A percentile compares a stretch with the other conserved stretches of the same genome.
Evolutionary conservation across 2,888 invertebrate species (phyloP).

Genomic region (Rugalucina vietnamica): DNA sequence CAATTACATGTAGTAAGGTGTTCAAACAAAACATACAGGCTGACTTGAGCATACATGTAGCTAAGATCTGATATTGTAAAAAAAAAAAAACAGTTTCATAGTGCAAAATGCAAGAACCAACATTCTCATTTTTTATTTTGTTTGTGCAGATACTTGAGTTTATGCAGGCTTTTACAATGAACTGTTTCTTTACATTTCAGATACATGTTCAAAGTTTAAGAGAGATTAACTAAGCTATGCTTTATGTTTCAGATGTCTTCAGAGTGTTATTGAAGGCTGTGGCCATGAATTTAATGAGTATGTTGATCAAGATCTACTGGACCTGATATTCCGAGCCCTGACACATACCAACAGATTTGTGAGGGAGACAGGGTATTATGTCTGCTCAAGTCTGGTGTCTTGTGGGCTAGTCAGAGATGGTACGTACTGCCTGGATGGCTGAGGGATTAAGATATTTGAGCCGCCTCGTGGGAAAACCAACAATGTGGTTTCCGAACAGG

Average conservation of each 20-base stretch:
- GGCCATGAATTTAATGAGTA: conserved; percentile 83
- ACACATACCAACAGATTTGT: conserved; percentile 86
- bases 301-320: conserved; percentile 84
- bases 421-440: too few species aligned
- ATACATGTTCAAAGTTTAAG: not conserved
- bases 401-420: conserved; percentile 79
- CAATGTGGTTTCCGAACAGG: too few species aligned
- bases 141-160: not conserved
- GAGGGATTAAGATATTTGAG: too few species aligned
- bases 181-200: not conserved
- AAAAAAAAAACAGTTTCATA: too few species aligned
- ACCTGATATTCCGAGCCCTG: conserved; percentile 84
- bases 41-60: too few species aligned
- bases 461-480: too few species aligned
- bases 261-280: conserved; percentile 85
- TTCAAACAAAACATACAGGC: too few species aligned
- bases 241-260: conserved; percentile 82
- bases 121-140: too few species aligned
- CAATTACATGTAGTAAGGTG: too few species aligned
- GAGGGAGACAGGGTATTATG: conserved; percentile 85
- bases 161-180: not conserved
- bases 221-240: not conserved
- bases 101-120: too few species aligned
- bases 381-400: conserved; percentile 84
- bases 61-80: too few species aligned